A percentile compares a stretch with the other conserved stretches of the same genome.
These are phyloP conservation scores for Mus spretus DNA, from an alignment of 2,797 vertebrate species.

Conservation along the genomic window DNA sequence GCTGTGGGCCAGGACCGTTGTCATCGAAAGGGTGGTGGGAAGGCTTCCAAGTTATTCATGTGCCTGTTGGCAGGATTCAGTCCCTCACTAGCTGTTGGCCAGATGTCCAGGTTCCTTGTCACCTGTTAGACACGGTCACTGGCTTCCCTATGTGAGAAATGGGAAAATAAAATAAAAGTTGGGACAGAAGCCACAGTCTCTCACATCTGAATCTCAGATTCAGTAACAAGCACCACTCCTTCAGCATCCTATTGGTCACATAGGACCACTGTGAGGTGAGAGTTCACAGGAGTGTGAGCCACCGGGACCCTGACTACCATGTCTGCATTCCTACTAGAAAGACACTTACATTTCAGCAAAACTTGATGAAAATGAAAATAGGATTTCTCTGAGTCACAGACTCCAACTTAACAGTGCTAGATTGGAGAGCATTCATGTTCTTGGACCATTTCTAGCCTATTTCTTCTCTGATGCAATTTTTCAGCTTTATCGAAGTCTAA, in stretches of 20 bases:
- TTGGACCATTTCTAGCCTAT: not conserved
- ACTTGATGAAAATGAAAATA: not conserved
- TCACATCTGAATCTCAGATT: not conserved
- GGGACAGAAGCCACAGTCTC: not conserved
- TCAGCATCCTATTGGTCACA: not conserved
- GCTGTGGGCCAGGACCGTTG: not conserved
- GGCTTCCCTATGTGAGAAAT: not conserved
- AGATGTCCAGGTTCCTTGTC: not conserved
- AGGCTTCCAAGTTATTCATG: not conserved
- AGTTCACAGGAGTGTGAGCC: accelerated
- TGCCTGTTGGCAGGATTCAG: not conserved
- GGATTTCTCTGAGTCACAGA: not conserved
- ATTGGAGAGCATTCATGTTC: not conserved
- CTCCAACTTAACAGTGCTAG: not conserved
- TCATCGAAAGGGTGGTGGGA: not conserved
- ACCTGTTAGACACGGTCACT: not conserved
- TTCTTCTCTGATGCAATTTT: not conserved
- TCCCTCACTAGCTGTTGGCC: not conserved
- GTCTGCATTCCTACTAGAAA: not conserved
- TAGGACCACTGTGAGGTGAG: not conserved
- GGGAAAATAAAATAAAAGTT: not conserved
- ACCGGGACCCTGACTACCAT: not conserved
- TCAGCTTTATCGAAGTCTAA: not conserved
- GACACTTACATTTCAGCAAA: not conserved
- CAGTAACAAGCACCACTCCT: not conserved